Conservation (phyloP, 2,797 vertebrate species). For the Chloroceryle amazona region DNA sequence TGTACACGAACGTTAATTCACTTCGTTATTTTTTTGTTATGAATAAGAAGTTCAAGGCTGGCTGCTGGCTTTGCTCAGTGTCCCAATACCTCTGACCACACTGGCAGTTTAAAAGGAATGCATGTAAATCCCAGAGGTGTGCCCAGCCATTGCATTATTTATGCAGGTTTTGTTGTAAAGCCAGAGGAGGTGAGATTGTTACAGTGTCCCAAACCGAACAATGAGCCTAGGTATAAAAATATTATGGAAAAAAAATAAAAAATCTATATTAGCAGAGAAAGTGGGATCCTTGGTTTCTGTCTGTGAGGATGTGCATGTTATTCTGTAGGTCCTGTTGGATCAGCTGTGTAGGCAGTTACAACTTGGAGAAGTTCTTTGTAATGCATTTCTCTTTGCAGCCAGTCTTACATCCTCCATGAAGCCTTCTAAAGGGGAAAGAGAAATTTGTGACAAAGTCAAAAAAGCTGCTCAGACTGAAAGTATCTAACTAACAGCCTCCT, state of each 20-base stretch:
- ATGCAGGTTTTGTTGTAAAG: not conserved
- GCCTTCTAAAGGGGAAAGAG: not conserved
- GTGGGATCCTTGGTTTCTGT: not conserved
- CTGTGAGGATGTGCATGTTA: not conserved
- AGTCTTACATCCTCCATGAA: not conserved
- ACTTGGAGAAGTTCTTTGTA: not conserved
- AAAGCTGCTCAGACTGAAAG: not conserved
- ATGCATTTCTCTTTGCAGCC: not conserved
- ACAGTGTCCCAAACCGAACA: not conserved
- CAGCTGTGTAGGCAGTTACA: not conserved
- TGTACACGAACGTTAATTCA: not conserved
- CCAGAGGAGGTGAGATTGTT: not conserved
- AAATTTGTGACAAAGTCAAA: not conserved
- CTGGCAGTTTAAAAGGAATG: not conserved
- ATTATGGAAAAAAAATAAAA: not conserved
- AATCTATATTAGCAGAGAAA: not conserved
- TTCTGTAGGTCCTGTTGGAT: not conserved
- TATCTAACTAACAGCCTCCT: not conserved
- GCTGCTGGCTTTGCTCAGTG: not conserved
- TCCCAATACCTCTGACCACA: not conserved
- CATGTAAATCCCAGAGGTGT: not conserved
- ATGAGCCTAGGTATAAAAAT: not conserved
- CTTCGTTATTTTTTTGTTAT: not conserved
- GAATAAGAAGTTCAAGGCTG: not conserved
- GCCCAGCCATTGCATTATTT: not conserved